These are phyloP conservation scores for Hemiprocne comata DNA, from an alignment of 2,113 vertebrate species.

Conservation along the genomic window DNA sequence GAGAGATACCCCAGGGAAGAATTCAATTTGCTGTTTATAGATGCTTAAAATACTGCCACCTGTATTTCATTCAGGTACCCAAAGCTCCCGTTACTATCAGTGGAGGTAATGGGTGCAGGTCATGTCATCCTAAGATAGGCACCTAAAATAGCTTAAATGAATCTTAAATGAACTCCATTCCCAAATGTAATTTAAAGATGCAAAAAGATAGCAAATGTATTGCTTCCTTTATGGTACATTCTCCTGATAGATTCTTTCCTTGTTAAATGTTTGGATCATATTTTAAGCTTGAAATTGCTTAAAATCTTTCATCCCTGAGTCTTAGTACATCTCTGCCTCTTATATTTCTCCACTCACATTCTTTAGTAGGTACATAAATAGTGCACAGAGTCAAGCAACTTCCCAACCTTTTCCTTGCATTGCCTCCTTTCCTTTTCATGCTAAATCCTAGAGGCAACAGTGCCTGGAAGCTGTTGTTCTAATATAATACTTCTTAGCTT, in stretches of 20 bases:
- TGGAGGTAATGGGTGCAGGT: not conserved
- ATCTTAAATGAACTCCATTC: not conserved
- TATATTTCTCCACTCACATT: not conserved
- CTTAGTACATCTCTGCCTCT: not conserved
- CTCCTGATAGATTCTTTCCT: not conserved
- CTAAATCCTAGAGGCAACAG: not conserved
- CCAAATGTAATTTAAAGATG: constrained; percentile 31
- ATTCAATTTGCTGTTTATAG: not conserved
- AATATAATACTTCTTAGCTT: not conserved
- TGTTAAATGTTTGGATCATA: not conserved
- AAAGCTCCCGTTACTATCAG: not conserved
- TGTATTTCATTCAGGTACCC: not conserved
- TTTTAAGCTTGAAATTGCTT: not conserved
- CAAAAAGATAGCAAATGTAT: not conserved
- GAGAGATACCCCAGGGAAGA: not conserved
- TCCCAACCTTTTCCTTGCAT: not conserved
- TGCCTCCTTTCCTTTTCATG: not conserved
- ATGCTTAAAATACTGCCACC: not conserved
- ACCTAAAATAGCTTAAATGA: not conserved
- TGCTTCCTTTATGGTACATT: not conserved
- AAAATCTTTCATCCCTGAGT: not conserved
- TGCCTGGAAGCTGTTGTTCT: not conserved
- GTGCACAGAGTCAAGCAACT: not conserved
- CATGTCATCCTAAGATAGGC: not conserved
- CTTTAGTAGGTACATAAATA: not conserved